Evolutionary conservation across 2,797 vertebrate species (phyloP).

Genomic region (Poliocrania exsul): DNA sequence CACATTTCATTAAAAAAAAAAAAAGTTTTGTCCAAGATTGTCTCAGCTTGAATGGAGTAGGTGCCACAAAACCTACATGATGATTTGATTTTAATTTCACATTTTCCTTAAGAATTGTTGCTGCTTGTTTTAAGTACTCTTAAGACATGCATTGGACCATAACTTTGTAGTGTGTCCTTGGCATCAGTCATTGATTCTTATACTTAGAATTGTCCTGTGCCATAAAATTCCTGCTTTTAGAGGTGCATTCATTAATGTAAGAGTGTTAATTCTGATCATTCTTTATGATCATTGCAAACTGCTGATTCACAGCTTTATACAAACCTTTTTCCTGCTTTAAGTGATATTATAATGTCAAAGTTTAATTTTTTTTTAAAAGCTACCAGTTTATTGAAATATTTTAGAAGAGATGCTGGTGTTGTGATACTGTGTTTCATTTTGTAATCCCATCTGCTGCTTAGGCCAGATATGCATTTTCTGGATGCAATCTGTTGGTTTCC

Average conservation of each 20-base stretch:
- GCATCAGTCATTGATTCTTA: neutral
- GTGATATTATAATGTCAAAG: neutral
- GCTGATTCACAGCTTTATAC: conserved; percentile 1
- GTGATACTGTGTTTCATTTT: conserved; percentile 82
- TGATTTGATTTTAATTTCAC: neutral
- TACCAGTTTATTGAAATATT: conserved; percentile 48
- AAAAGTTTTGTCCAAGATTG: neutral
- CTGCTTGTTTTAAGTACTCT: neutral
- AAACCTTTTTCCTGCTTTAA: neutral
- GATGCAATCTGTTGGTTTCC: conserved; percentile 94
- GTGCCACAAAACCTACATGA: neutral
- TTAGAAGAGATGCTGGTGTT: conserved; percentile 62
- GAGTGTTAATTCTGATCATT: neutral
- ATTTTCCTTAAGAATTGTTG: neutral
- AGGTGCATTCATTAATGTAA: neutral
- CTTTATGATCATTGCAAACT: conserved; percentile 6
- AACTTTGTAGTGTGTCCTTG: neutral
- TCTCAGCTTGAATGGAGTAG: neutral
- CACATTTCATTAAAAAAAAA: neutral
- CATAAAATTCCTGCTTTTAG: conserved; percentile 72
- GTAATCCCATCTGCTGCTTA: conserved; percentile 81
- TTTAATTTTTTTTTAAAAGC: neutral
- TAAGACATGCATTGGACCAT: neutral
- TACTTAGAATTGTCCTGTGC: conserved; percentile 2
- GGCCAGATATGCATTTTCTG: conserved; percentile 92